phyloP scores from a whole-genome alignment of 2,113 vertebrate species.

The Chaetodon auriga region DNA sequence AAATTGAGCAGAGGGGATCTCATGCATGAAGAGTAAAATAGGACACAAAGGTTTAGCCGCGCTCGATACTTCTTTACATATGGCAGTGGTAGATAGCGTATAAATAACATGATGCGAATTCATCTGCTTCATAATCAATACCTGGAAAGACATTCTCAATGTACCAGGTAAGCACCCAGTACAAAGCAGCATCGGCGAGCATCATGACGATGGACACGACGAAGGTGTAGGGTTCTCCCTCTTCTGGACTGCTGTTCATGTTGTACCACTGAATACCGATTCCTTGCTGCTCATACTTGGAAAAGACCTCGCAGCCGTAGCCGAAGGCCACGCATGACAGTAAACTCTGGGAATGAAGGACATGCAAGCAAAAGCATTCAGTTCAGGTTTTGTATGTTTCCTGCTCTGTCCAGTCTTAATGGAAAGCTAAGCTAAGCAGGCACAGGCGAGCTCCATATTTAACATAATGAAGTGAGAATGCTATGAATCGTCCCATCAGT shows the following conservation, averaged over 20 bases:
- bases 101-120: not conserved
- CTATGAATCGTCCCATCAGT: not conserved
- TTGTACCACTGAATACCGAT: conserved; percentile 96
- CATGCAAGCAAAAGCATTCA: not conserved
- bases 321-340: conserved; percentile 96
- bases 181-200: conserved; percentile 89
- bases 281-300: conserved; percentile 94
- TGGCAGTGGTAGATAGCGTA: not conserved
- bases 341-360: conserved; percentile 86
- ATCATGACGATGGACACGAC: conserved; percentile 91
- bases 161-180: conserved; percentile 96
- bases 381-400: not conserved
- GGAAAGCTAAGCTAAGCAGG: not conserved
- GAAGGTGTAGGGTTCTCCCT: conserved; percentile 91
- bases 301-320: conserved; percentile 94
- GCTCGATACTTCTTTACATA: not conserved
- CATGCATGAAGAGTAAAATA: not conserved
- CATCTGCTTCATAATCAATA: conserved; percentile 58
- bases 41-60: not conserved
- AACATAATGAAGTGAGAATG: not conserved
- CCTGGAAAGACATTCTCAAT: conserved; percentile 97
- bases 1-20: not conserved
- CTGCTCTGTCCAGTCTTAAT: not conserved
- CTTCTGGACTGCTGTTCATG: conserved; percentile 87
- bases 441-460: not conserved